phyloP scores from a whole-genome alignment of 2,113 vertebrate genomes.

The Haemorhous mexicanus region DNA sequence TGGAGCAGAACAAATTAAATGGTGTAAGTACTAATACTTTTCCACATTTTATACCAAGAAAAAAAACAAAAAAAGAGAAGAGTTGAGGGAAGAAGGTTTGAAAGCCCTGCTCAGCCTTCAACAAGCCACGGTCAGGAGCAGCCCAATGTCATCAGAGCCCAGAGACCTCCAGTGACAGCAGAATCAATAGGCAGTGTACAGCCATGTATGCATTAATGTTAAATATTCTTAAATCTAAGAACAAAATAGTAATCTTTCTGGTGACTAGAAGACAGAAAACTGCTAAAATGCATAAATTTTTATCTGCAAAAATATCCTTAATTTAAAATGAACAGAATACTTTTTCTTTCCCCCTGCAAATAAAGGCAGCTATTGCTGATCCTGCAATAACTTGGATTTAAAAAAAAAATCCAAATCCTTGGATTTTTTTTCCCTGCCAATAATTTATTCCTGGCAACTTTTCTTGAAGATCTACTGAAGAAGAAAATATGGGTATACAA shows the following conservation, averaged over 20 bases:
- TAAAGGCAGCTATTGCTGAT: background rate
- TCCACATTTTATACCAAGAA: background rate
- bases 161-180: background rate
- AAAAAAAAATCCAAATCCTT: no score
- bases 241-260: background rate
- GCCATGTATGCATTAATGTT: background rate
- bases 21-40: background rate
- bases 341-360: background rate
- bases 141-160: background rate
- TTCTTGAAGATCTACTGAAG: background rate
- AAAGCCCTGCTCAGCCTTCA: background rate
- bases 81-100: background rate
- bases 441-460: background rate
- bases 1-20: slow-evolving; percentile 1
- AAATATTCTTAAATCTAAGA: background rate
- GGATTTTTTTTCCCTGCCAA: background rate
- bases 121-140: background rate
- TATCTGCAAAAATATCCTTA: background rate
- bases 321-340: background rate
- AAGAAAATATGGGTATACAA: background rate
- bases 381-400: no score
- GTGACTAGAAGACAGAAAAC: background rate
- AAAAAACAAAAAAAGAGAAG: background rate
- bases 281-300: background rate
- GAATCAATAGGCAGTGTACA: background rate